Base-by-base conservation (phyloP, 2,797 vertebrate species). In the Fringilla coelebs region DNA sequence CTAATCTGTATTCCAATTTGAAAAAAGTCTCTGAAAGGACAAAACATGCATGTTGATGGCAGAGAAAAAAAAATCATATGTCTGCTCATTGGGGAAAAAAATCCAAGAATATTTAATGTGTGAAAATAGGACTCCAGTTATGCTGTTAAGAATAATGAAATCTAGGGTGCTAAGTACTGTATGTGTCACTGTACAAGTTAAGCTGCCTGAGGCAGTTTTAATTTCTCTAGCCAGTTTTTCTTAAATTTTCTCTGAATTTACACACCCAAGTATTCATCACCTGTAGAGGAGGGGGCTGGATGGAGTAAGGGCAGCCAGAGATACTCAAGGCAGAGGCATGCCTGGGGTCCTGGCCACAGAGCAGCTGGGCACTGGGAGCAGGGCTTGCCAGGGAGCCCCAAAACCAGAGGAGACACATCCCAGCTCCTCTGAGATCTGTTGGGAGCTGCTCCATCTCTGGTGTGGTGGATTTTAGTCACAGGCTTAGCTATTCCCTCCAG, bases 111-210 rank as follows among this genome's bases (percentile, higher is more conserved):
- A 90, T 95, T 95, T 95, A 96, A 78, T 91, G 93, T 96, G 93
- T 77, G 90, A 93, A 97, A 96, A 96, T 84, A 95, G 84, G 82
- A 92, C 87, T 97, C 84, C 36, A 83, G 92, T 90, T 97, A 77
- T 77, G 88, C 94, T 93, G 92, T 94, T 97, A 97, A 95, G 96
- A 89, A 95, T 93, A 96, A 91, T 97, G 91, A 96, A 95, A 96
- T 93, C 87, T 96, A 91, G 94, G 96, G 96, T 97, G 96, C 91
- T 97, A 97, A 97, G 96, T 96, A 95, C 95, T 94, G 51, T 62
- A 95, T 86, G 89, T 95, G 96, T 93, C 13, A 54, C 88, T 85
- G 67, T 70, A 94, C 94, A 90, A 94, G 75, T 93, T 96, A 94
- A 95, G 84, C 89, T 88, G 90, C 96, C 90, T 94, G 71, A 94